A percentile compares a stretch with the other conserved stretches of the same genome.
phyloP scores from a whole-genome alignment of 2,797 vertebrate genomes.

The Botia almorhae region DNA sequence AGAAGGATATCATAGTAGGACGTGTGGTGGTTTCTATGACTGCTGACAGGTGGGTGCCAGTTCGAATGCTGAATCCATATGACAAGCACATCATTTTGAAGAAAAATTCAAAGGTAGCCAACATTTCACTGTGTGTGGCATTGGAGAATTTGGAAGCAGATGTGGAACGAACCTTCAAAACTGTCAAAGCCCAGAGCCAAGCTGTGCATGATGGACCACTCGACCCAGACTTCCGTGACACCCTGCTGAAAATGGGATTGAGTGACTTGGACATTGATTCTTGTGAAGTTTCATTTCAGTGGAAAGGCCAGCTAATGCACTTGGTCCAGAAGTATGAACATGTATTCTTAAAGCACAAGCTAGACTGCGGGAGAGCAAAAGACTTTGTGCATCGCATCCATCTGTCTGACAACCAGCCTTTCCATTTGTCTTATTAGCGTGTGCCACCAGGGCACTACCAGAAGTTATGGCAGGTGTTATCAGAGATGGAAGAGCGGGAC shows the following conservation, averaged over 20 bases:
- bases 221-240: not conserved
- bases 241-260: not conserved
- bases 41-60: constrained; percentile 10
- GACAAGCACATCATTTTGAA: no score
- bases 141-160: not conserved
- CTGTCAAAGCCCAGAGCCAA: not conserved
- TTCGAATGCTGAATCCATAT: no score
- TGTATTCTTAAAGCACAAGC: not conserved
- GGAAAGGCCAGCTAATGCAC: not conserved
- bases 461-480: not conserved
- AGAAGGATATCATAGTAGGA: no score
- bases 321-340: not conserved
- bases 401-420: not conserved
- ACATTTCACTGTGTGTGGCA: no score
- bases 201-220: not conserved
- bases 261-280: not conserved
- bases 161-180: not conserved
- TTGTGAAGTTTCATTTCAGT: not conserved
- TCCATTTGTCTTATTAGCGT: not conserved
- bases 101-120: no score
- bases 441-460: not conserved
- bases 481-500: not conserved
- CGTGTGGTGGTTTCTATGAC: no score
- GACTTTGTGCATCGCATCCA: not conserved
- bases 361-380: not conserved